Evolutionary conservation across 2,797 vertebrate species (phyloP).

Genomic region (Hippoglossus hippoglossus): DNA sequence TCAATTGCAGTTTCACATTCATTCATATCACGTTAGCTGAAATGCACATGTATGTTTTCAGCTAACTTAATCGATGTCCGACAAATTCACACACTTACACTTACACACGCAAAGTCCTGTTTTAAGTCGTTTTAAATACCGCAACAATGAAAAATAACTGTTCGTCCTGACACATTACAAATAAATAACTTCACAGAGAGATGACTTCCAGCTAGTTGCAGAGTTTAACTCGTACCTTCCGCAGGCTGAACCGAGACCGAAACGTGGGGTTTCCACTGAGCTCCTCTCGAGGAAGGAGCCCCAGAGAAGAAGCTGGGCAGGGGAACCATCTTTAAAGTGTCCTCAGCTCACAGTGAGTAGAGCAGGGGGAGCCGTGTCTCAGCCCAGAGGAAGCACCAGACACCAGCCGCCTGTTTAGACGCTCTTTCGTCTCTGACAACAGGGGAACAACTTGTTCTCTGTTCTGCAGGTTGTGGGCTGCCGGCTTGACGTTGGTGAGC

Average conservation of each 20-base stretch:
- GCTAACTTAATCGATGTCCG: no score
- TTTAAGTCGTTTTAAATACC: slow-evolving; percentile 1
- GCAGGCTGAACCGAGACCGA: slow-evolving; percentile 5
- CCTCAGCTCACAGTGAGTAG: not conserved
- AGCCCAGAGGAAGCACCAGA: slow-evolving; percentile 42
- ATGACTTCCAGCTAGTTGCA: not conserved
- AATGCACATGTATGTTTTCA: no score
- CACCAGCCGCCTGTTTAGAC: slow-evolving; percentile 38
- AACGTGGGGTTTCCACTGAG: slow-evolving; percentile 11
- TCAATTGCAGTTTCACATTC: not conserved
- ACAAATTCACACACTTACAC: no score
- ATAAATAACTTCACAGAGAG: not conserved
- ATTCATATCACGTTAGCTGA: no score
- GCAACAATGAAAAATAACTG: not conserved
- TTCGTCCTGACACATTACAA: not conserved
- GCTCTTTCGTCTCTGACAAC: slow-evolving; percentile 31
- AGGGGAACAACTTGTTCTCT: slow-evolving; percentile 67
- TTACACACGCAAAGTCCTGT: not conserved
- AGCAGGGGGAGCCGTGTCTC: not conserved
- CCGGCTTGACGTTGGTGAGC: slow-evolving; percentile 51
- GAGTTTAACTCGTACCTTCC: slow-evolving; percentile 36
- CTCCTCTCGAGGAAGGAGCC: slow-evolving; percentile 1
- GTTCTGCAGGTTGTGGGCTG: slow-evolving; percentile 65
- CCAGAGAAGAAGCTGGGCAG: not conserved
- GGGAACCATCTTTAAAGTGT: not conserved